Evolutionary conservation across 2,888 invertebrate genomes (phyloP).

Genomic region (Eumerus sabulonum): DNA sequence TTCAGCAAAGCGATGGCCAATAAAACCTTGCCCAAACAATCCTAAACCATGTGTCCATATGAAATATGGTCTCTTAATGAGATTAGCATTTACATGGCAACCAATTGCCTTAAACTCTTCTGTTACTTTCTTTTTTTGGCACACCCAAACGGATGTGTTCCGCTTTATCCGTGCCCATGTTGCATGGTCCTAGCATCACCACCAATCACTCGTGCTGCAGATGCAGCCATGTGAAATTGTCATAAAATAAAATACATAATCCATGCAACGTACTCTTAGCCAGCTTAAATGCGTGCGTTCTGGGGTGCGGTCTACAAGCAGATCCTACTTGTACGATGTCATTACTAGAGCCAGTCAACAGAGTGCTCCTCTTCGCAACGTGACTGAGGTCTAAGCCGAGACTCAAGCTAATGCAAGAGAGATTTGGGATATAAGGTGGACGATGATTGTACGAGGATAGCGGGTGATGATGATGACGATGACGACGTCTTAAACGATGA

Average conservation of each 20-base stretch:
- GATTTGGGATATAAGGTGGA: too few species aligned
- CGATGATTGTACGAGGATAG: conserved; percentile 4
- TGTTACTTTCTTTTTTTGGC: conserved; percentile 24
- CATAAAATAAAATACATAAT: conserved; percentile 63
- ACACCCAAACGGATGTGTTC: conserved; percentile 51
- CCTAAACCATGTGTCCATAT: conserved; percentile 16
- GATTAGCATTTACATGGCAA: conserved; percentile 35
- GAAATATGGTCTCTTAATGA: conserved; percentile 34
- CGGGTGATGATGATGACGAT: conserved; percentile 38
- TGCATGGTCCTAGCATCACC: conserved; percentile 4
- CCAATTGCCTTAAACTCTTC: conserved; percentile 20
- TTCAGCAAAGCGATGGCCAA: too few species aligned
- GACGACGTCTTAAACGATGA: conserved; percentile 61
- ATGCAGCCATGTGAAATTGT: conserved; percentile 47
- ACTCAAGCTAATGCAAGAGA: too few species aligned
- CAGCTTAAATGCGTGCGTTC: conserved; percentile 35
- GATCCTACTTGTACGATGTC: conserved; percentile 3
- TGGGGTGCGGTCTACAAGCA: conserved; percentile 41
- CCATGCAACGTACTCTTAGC: conserved; percentile 28
- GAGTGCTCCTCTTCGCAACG: not conserved
- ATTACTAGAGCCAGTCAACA: conserved; percentile 9
- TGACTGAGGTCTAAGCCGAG: too few species aligned
- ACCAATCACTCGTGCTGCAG: conserved; percentile 19
- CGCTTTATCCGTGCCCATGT: conserved; percentile 25
- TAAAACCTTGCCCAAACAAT: too few species aligned